Percentiles rank a stretch among this genome's conserved stretches.
Evolutionary conservation across 1,140 invertebrate genomes (phyloP).

Genomic region (Thrips palmi): DNA sequence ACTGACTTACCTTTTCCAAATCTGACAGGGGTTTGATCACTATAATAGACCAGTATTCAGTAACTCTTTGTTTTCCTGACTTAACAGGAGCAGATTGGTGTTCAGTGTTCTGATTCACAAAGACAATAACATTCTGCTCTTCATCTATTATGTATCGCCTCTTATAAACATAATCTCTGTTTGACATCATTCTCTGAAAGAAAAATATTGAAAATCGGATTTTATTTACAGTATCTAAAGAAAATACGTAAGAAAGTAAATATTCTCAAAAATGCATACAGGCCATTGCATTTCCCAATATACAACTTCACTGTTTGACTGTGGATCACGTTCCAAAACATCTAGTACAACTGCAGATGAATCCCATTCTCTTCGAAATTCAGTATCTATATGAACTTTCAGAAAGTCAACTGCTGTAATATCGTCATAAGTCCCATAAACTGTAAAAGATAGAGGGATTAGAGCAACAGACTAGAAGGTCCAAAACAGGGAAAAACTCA

Average conservation of each 20-base stretch:
- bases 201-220: conserved; percentile 11
- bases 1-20: conserved; percentile 30
- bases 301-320: conserved; percentile 41
- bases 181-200: conserved; percentile 55
- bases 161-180: conserved; percentile 74
- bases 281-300: conserved; percentile 83
- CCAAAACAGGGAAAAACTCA: conserved; percentile 1
- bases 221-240: conserved; percentile 7
- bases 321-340: conserved; percentile 43
- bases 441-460: conserved; percentile 22
- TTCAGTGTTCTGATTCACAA: conserved; percentile 26
- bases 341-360: conserved; percentile 47
- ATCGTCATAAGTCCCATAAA: conserved; percentile 63
- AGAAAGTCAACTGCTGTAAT: conserved; percentile 61
- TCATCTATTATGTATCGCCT: conserved; percentile 43
- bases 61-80: conserved; percentile 32
- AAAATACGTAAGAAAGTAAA: conserved; percentile 2
- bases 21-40: conserved; percentile 51
- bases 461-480: neutral
- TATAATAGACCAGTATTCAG: conserved; percentile 72
- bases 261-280: conserved; percentile 27
- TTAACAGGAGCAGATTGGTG: conserved; percentile 22
- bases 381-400: conserved; percentile 58
- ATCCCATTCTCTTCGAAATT: conserved; percentile 66
- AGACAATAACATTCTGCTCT: conserved; percentile 25